These are phyloP conservation scores for Aldabrachelys gigantea DNA, from an alignment of 2,113 vertebrate genomes.

Conservation along the genomic window DNA sequence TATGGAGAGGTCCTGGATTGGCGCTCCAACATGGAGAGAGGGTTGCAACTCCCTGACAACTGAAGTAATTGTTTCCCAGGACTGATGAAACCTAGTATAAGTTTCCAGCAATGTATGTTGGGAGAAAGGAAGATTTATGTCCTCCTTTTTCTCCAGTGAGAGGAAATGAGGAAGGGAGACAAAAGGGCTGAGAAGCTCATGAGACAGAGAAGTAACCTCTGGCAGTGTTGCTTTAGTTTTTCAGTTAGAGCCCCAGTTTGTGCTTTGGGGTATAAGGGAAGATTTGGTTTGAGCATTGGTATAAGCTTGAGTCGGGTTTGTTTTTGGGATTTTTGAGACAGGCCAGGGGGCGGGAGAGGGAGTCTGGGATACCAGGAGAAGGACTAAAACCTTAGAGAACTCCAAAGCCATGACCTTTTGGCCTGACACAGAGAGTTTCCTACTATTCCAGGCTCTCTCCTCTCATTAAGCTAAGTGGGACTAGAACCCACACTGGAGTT, in stretches of 20 bases:
- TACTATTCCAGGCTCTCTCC: neutral
- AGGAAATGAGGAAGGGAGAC: neutral
- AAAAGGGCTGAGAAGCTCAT: neutral
- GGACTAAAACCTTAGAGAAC: neutral
- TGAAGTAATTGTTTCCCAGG: neutral
- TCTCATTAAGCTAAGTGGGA: neutral
- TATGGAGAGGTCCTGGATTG: neutral
- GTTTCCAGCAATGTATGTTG: neutral
- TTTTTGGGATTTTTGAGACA: neutral
- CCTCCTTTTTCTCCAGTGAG: neutral
- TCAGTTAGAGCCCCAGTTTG: neutral
- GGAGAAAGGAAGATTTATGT: neutral
- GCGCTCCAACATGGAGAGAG: neutral
- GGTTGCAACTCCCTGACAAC: neutral
- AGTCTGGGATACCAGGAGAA: slow-evolving; percentile 4
- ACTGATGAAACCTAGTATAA: neutral
- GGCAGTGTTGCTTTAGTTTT: neutral
- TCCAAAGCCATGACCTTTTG: neutral
- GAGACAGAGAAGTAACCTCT: neutral
- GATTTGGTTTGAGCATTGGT: neutral
- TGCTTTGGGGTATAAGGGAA: neutral
- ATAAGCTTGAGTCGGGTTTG: neutral
- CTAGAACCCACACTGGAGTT: neutral
- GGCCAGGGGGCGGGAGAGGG: neutral
- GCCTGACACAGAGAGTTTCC: neutral